Conservation (phyloP, 2,888 invertebrate species). For the Spisula solida region DNA sequence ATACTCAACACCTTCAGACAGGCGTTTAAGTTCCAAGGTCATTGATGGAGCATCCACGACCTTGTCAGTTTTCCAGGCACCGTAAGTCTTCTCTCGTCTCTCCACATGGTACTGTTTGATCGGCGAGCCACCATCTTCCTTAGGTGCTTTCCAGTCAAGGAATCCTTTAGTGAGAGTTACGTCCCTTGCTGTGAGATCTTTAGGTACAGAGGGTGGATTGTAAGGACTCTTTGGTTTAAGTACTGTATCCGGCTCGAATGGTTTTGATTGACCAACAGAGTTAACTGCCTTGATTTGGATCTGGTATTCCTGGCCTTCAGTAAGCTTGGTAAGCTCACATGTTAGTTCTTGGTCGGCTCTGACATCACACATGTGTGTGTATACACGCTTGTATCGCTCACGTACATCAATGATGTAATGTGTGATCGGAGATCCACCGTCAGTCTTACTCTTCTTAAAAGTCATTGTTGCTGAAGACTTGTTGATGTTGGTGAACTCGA, state of each 20-base stretch:
- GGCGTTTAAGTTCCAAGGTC: conserved; percentile 77
- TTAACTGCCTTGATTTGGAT: conserved; percentile 95
- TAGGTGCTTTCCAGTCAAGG: conserved; percentile 87
- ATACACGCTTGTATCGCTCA: conserved; percentile 88
- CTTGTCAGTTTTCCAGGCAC: conserved; percentile 81
- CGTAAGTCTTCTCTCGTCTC: conserved; percentile 81
- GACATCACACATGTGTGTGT: conserved; percentile 77
- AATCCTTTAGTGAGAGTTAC: conserved; percentile 77
- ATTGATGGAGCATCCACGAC: conserved; percentile 78
- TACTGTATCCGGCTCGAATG: conserved; percentile 86
- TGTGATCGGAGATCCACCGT: conserved; percentile 93
- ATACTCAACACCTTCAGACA: conserved; percentile 85
- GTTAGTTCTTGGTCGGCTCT: conserved; percentile 66
- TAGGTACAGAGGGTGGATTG: conserved; percentile 82
- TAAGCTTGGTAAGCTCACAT: conserved; percentile 89
- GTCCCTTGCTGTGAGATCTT: conserved; percentile 77
- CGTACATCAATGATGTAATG: conserved; percentile 94
- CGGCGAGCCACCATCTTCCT: conserved; percentile 85
- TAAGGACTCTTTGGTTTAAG: conserved; percentile 84
- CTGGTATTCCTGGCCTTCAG: conserved; percentile 94
- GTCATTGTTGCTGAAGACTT: conserved; percentile 76
- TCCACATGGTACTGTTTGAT: conserved; percentile 84
- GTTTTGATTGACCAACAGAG: conserved; percentile 94
- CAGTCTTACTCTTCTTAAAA: conserved; percentile 88
- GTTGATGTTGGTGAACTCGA: conserved; percentile 78